Evolutionary conservation across 92 coral and sea anemone species (phyloP).

Genomic region (Palythoa grandiflora): DNA sequence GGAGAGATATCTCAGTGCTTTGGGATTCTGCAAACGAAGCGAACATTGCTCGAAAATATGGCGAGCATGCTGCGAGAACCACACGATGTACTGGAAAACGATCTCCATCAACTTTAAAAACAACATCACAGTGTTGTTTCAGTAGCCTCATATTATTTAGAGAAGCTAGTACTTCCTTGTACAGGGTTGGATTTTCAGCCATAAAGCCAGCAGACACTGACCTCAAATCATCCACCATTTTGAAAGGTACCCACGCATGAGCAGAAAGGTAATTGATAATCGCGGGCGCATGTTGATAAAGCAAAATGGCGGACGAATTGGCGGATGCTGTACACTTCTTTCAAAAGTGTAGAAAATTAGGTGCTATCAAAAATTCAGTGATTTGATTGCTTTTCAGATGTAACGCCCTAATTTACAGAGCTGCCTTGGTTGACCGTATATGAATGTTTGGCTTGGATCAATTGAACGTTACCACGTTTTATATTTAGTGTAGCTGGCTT

Average conservation of each 20-base stretch:
- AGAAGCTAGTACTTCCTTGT: conserved; percentile 43
- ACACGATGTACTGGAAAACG: conserved; percentile 63
- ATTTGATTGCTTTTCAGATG: not conserved
- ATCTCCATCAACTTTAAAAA: conserved; percentile 65
- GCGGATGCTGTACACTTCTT: not conserved
- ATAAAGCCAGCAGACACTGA: conserved; percentile 19
- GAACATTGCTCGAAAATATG: conserved; percentile 74
- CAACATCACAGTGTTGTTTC: conserved; percentile 71
- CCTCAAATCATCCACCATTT: conserved; percentile 49
- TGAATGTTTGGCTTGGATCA: not conserved
- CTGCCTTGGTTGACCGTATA: not conserved
- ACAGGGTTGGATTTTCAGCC: conserved; percentile 42
- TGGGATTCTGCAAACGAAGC: conserved; percentile 52
- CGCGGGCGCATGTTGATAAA: conserved; percentile 37
- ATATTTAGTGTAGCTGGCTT: not conserved
- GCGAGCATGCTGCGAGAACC: conserved; percentile 69
- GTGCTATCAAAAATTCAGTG: not conserved
- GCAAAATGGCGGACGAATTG: conserved; percentile 57
- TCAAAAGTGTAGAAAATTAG: not conserved
- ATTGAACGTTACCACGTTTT: not conserved
- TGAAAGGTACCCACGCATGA: not conserved
- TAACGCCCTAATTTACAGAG: not conserved
- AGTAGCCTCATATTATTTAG: conserved; percentile 66
- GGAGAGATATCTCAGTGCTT: conserved; percentile 57
- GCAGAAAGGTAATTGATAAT: not conserved